phyloP scores from a whole-genome alignment of 2,797 vertebrate genomes.

The Spinus pinus region DNA sequence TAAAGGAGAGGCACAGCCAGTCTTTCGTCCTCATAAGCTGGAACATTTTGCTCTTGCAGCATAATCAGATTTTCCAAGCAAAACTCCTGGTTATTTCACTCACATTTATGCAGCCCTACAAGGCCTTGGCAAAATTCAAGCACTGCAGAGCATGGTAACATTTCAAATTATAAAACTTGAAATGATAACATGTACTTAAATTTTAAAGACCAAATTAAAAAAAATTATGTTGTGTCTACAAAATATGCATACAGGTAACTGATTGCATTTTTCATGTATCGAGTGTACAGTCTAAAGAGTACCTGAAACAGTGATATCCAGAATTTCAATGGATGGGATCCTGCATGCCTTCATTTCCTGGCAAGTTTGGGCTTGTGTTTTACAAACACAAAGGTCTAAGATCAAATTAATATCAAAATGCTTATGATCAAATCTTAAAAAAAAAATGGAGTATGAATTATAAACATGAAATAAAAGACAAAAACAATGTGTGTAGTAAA shows the following conservation, averaged over 20 bases:
- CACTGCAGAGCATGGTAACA: slow-evolving; percentile 27
- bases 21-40: slow-evolving; percentile 48
- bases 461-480: neutral
- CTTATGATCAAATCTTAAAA: neutral
- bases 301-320: neutral
- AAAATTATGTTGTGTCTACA: neutral
- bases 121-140: slow-evolving; percentile 41
- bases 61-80: slow-evolving; percentile 69
- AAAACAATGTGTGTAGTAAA: neutral
- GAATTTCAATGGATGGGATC: neutral
- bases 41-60: slow-evolving; percentile 65
- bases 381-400: neutral
- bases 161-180: slow-evolving; percentile 28
- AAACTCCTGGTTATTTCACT: slow-evolving; percentile 64
- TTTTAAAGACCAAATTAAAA: slow-evolving; percentile 32
- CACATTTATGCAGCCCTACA: slow-evolving; percentile 17
- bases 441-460: neutral
- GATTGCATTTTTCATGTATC: neutral
- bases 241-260: neutral
- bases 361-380: neutral
- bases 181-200: neutral
- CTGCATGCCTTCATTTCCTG: neutral
- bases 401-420: neutral
- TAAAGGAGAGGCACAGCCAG: slow-evolving; percentile 38
- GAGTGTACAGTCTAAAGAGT: neutral